A percentile compares a stretch with the other conserved stretches of the same genome.
These are phyloP conservation scores for Hexactinellida sp. DNA, from an alignment of 37 sponge, comb jelly and placozoan genomes.

Conservation along the genomic window DNA sequence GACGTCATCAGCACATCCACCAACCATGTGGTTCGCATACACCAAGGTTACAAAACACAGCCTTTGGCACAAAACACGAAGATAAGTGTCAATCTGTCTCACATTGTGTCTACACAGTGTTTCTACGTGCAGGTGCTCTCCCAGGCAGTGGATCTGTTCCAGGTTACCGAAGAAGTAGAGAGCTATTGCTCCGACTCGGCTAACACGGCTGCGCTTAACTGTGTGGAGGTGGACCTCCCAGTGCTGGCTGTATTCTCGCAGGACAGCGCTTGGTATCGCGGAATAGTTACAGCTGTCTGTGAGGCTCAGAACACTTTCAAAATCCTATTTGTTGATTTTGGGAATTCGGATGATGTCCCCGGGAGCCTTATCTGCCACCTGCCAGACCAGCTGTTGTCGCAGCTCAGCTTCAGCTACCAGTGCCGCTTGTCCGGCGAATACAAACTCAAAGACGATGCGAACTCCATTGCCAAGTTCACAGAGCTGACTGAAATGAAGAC, in stretches of 20 bases:
- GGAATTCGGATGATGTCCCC: constrained; percentile 20
- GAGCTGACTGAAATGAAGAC: constrained; percentile 7
- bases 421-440: not conserved
- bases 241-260: constrained; percentile 42
- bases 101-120: not conserved
- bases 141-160: constrained; percentile 7
- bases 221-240: constrained; percentile 22
- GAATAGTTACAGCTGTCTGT: constrained; percentile 23
- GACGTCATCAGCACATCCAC: not conserved
- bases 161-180: not conserved
- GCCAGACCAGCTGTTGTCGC: not conserved
- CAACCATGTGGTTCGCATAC: not conserved
- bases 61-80: not conserved
- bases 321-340: constrained; percentile 21
- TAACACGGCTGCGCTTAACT: not conserved
- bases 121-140: not conserved
- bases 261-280: constrained; percentile 59
- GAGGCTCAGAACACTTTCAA: not conserved
- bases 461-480: not conserved
- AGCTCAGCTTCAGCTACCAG: not conserved
- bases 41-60: not conserved
- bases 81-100: not conserved
- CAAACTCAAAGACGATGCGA: not conserved
- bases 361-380: not conserved
- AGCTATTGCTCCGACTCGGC: not conserved